Conservation (phyloP, 2,797 vertebrate species). For the Graptemys geographica region DNA sequence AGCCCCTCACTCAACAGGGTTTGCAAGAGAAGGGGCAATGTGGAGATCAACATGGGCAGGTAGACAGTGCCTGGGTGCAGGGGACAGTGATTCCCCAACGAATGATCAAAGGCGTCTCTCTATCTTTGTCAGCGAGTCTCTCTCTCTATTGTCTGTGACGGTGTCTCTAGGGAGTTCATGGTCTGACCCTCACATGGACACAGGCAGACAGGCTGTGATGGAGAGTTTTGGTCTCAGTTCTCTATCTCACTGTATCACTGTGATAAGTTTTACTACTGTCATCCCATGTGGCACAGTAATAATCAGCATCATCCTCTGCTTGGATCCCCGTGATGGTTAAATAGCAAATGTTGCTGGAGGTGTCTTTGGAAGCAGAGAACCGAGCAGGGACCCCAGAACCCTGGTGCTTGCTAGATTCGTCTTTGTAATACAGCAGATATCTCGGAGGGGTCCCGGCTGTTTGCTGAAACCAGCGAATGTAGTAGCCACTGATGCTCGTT, state of each 20-base stretch:
- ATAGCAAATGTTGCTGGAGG: neutral
- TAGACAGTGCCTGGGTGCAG: no score
- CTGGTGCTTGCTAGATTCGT: neutral
- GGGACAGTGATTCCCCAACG: no score
- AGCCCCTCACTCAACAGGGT: no score
- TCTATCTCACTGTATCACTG: neutral
- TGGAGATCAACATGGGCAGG: no score
- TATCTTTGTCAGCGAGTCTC: no score
- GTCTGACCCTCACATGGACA: neutral
- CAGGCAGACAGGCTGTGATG: neutral
- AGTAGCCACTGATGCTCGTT: neutral
- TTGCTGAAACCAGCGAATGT: conserved; percentile 60
- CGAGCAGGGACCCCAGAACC: conserved; percentile 28
- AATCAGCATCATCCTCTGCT: conserved; percentile 17
- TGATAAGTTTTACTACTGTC: neutral
- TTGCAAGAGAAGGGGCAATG: no score
- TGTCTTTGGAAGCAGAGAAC: conserved; percentile 61
- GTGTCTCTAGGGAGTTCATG: no score
- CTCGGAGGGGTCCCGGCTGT: neutral
- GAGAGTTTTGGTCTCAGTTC: neutral
- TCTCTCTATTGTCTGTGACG: no score
- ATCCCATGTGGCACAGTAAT: conserved; percentile 34
- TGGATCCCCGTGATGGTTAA: conserved; percentile 9
- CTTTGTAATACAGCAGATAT: conserved; percentile 59
- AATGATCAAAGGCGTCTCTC: no score